Conservation (phyloP, 2,113 vertebrate species). For the Gobiocypris rarus region DNA sequence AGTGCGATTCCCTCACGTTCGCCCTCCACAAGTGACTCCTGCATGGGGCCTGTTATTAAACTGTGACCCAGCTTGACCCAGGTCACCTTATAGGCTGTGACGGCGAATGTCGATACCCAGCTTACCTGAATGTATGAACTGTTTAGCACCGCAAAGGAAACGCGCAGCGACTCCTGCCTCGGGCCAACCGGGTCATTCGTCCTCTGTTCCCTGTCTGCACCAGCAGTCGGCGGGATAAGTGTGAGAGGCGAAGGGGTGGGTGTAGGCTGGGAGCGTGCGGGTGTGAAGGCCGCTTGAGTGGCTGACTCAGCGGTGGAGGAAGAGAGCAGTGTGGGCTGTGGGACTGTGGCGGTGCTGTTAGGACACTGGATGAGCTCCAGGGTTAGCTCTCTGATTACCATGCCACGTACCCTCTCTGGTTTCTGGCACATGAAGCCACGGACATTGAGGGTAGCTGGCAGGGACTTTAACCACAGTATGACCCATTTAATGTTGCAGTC, state of each 20-base stretch:
- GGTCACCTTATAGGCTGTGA: constrained; percentile 87
- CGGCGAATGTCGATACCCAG: constrained; percentile 84
- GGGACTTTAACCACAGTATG: constrained; percentile 88
- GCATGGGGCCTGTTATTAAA: constrained; percentile 84
- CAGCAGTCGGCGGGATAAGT: constrained; percentile 52
- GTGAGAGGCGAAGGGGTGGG: constrained; percentile 37
- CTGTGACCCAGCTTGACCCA: constrained; percentile 94
- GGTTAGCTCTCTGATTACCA: constrained; percentile 91
- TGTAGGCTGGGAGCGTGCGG: constrained; percentile 38
- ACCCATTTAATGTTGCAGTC: constrained; percentile 94
- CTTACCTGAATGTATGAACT: constrained; percentile 87
- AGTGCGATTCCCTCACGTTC: constrained; percentile 83
- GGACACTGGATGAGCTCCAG: constrained; percentile 88
- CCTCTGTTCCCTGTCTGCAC: constrained; percentile 53
- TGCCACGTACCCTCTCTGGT: constrained; percentile 87
- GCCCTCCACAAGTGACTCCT: constrained; percentile 86
- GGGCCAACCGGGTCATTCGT: constrained; percentile 75
- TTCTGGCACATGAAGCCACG: constrained; percentile 94
- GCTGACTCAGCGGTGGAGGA: constrained; percentile 44
- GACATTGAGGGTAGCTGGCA: constrained; percentile 87
- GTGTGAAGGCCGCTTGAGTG: constrained; percentile 40
- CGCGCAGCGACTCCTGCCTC: constrained; percentile 78
- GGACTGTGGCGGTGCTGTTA: constrained; percentile 73
- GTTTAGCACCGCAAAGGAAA: constrained; percentile 84
- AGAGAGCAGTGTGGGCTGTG: constrained; percentile 66